phyloP scores from a whole-genome alignment of 2,797 vertebrate species.

The Gouania willdenowi region DNA sequence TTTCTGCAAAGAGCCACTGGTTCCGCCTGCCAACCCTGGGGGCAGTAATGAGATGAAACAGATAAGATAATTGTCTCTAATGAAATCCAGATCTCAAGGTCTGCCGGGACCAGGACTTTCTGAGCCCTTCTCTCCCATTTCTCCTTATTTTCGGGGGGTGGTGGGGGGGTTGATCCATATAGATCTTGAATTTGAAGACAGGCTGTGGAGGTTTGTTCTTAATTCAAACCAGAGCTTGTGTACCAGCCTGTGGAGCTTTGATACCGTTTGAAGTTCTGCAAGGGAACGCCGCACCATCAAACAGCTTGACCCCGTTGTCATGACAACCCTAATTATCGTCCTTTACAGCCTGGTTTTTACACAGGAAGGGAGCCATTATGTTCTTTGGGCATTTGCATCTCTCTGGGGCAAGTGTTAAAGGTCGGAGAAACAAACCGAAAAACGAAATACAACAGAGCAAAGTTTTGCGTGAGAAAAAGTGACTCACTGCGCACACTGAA shows the following conservation, averaged over 20 bases:
- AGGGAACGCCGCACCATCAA: constrained; percentile 88
- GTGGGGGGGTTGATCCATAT: constrained; percentile 67
- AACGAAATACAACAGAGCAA: constrained; percentile 55
- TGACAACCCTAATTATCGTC: constrained; percentile 98
- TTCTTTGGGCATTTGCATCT: constrained; percentile 94
- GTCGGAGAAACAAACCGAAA: constrained; percentile 86
- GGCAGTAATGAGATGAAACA: constrained; percentile 98
- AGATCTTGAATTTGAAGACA: constrained; percentile 95
- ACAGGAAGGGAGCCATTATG: constrained; percentile 98
- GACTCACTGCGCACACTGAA: constrained; percentile 35
- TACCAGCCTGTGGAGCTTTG: constrained; percentile 86
- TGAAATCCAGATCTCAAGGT: constrained; percentile 95
- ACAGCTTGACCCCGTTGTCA: constrained; percentile 90
- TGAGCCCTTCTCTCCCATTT: constrained; percentile 34
- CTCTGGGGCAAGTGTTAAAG: constrained; percentile 93
- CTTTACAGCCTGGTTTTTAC: constrained; percentile 96
- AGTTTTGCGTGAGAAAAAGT: constrained; percentile 31
- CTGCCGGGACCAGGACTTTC: constrained; percentile 72
- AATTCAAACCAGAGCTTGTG: constrained; percentile 96
- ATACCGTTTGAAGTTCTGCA: constrained; percentile 97
- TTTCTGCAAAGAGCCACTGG: constrained; percentile 88
- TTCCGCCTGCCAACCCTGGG: constrained; percentile 92
- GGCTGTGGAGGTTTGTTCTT: constrained; percentile 87
- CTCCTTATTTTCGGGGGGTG: constrained; percentile 22
- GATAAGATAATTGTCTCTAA: constrained; percentile 99